A percentile compares a stretch with the other conserved stretches of the same genome.
Evolutionary conservation across 2,888 invertebrate species (phyloP).

Genomic region (Cerastoderma edule): DNA sequence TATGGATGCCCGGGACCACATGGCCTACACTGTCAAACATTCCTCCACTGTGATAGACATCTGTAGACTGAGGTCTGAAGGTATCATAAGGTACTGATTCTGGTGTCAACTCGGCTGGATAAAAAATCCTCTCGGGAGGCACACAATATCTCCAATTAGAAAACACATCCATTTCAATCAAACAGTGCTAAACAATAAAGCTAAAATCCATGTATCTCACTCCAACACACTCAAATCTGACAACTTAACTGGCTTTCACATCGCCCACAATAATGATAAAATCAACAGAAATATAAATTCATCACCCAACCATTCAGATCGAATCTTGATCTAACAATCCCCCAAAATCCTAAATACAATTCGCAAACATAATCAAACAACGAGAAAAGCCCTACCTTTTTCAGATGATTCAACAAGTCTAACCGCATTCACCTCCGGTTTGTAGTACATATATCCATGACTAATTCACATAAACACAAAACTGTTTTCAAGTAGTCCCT

Average conservation of each 20-base stretch:
- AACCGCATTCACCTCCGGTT: slow-evolving; percentile 41
- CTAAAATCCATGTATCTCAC: no score
- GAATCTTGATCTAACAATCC: no score
- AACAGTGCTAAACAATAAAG: no score
- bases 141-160: not conserved
- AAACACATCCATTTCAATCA: slow-evolving; percentile 3
- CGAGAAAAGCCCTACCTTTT: slow-evolving; percentile 13
- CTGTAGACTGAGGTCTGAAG: not conserved
- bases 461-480: slow-evolving; percentile 34
- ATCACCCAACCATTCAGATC: no score
- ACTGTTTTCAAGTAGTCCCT: slow-evolving; percentile 36
- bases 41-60: not conserved
- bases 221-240: no score
- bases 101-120: not conserved
- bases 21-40: not conserved
- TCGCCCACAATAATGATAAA: no score
- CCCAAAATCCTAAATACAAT: no score
- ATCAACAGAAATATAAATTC: no score
- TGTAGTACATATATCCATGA: slow-evolving; percentile 47
- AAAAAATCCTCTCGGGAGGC: not conserved
- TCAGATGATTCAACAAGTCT: slow-evolving; percentile 19
- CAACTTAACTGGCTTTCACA: no score
- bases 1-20: not conserved
- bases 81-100: not conserved
- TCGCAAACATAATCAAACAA: not conserved